A percentile compares a stretch with the other conserved stretches of the same genome.
Conservation (phyloP, 2,888 invertebrate genomes). For the Synanthedon tipuliformis region DNA sequence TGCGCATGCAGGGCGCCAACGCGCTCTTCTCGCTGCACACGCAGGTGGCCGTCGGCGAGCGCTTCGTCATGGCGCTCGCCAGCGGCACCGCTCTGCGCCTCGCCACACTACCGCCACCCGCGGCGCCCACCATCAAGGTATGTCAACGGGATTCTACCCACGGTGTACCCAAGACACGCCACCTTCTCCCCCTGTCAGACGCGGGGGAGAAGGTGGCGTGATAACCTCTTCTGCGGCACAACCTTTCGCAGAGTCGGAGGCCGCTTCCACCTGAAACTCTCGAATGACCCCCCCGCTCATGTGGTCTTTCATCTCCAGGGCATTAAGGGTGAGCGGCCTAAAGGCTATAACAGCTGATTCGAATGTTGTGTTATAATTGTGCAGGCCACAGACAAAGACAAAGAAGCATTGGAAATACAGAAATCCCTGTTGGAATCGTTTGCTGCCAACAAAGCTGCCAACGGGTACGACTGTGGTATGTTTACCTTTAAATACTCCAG, state of each 20-base stretch:
- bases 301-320: too few species aligned
- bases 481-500: too few species aligned
- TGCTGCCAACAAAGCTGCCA: constrained; percentile 45
- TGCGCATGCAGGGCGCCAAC: constrained; percentile 93
- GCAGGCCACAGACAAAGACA: constrained; percentile 57
- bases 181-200: too few species aligned
- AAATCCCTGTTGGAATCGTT: constrained; percentile 54
- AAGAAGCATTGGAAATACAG: constrained; percentile 54
- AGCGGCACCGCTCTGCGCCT: constrained; percentile 88
- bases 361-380: constrained; percentile 2
- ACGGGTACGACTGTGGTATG: constrained; percentile 50
- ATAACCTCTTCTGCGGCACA: too few species aligned
- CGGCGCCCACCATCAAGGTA: constrained; percentile 51
- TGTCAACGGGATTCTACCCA: too few species aligned
- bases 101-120: constrained; percentile 77
- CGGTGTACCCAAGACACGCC: too few species aligned
- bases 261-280: not conserved
- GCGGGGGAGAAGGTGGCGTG: too few species aligned
- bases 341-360: too few species aligned
- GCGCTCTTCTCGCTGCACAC: constrained; percentile 89
- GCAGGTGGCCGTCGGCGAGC: constrained; percentile 86
- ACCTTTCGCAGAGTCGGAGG: not conserved
- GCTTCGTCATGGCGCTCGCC: constrained; percentile 87
- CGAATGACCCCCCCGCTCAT: too few species aligned
- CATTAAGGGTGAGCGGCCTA: too few species aligned